Percentiles rank a stretch among this genome's conserved stretches.
Evolutionary conservation across 2,888 invertebrate species (phyloP).

Genomic region (Gymnoscelis rufifasciata): DNA sequence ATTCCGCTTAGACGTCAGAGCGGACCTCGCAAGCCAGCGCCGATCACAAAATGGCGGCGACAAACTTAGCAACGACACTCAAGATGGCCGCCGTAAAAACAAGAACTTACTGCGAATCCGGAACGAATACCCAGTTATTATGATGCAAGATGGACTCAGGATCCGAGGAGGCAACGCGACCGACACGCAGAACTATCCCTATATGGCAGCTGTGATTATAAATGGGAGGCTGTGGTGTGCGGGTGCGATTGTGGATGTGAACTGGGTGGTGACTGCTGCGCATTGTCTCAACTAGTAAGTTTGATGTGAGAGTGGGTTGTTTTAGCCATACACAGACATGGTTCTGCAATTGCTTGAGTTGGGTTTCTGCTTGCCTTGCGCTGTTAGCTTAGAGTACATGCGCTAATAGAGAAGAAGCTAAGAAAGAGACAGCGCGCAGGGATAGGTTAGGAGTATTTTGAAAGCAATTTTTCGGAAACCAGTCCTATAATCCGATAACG

Average conservation of each 20-base stretch:
- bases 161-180: constrained; percentile 50
- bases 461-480: no score
- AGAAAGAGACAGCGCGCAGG: no score
- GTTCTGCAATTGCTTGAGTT: no score
- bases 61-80: no score
- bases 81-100: constrained; percentile 30
- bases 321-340: no score
- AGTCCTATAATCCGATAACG: no score
- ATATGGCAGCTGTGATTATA: constrained; percentile 67
- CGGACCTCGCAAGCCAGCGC: neutral
- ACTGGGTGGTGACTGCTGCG: constrained; percentile 69
- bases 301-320: no score
- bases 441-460: no score
- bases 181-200: constrained; percentile 59
- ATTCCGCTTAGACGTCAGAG: neutral
- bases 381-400: no score
- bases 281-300: constrained; percentile 72
- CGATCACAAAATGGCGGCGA: constrained; percentile 6
- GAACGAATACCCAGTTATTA: constrained; percentile 35
- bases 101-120: constrained; percentile 38
- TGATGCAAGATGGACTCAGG: constrained; percentile 30
- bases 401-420: no score
- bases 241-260: constrained; percentile 61
- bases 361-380: no score
- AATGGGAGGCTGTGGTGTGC: constrained; percentile 69